Percentiles rank a stretch among this genome's conserved stretches.
Evolutionary conservation across 2,888 invertebrate species (phyloP).

Genomic region (Eupithecia inturbata): DNA sequence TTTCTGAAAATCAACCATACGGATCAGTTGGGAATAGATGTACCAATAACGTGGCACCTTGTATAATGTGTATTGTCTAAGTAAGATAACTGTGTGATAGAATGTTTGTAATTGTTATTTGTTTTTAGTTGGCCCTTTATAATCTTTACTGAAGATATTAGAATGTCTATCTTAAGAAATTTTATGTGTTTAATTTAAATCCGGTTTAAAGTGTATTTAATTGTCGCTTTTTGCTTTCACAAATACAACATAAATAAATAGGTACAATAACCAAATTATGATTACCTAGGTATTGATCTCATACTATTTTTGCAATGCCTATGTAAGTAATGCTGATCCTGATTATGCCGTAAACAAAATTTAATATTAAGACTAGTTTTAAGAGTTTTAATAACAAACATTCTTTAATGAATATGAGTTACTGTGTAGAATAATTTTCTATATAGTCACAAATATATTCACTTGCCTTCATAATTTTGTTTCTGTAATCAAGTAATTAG

Average conservation of each 20-base stretch:
- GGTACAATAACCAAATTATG: not conserved
- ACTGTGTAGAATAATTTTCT: slow-evolving; percentile 11
- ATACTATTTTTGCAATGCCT: slow-evolving; percentile 26
- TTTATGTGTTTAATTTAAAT: not conserved
- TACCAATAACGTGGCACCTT: too few species aligned
- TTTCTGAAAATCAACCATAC: too few species aligned
- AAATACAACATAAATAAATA: not conserved
- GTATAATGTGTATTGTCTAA: not conserved
- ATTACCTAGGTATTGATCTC: slow-evolving; percentile 25
- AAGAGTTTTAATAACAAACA: not conserved
- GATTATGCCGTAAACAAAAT: slow-evolving; percentile 4
- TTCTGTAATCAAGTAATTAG: not conserved
- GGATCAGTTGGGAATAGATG: too few species aligned
- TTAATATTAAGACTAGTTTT: not conserved
- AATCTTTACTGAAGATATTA: not conserved
- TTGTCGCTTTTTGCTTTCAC: not conserved
- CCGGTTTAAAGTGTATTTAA: not conserved
- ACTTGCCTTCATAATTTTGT: not conserved
- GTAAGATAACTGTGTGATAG: slow-evolving; percentile 8
- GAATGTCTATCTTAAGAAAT: not conserved
- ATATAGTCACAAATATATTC: not conserved
- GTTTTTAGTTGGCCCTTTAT: not conserved
- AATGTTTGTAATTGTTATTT: not conserved
- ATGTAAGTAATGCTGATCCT: slow-evolving; percentile 8
- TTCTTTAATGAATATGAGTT: not conserved